Evolutionary conservation across 2,113 vertebrate species (phyloP).

Genomic region (Nesogale talazaci): DNA sequence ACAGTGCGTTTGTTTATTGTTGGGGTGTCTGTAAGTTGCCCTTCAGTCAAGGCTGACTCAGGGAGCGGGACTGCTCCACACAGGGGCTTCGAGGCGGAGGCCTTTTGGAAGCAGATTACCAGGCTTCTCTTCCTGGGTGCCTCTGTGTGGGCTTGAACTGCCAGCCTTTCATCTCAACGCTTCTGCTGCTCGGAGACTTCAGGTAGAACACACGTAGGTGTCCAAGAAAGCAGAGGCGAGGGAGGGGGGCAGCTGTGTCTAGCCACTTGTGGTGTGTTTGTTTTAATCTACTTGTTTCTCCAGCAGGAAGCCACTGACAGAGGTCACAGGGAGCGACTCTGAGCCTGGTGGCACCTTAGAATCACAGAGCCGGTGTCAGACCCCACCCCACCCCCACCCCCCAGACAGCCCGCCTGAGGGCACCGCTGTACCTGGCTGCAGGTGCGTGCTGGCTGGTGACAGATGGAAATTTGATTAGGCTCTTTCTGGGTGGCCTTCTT

Average conservation of each 20-base stretch:
- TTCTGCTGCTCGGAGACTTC: neutral
- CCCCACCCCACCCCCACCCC: neutral
- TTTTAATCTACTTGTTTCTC: neutral
- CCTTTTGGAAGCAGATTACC: neutral
- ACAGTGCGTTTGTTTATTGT: neutral
- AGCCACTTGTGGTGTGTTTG: neutral
- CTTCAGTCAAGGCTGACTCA: neutral
- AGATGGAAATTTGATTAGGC: conserved; percentile 17
- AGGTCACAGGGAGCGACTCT: neutral
- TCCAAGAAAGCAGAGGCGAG: neutral
- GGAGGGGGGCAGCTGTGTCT: neutral
- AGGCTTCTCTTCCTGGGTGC: neutral
- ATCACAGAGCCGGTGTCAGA: neutral
- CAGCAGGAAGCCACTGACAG: neutral
- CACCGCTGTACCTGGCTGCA: conserved; percentile 2
- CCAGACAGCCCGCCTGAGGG: neutral
- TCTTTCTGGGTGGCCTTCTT: conserved; percentile 60
- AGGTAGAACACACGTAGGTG: neutral
- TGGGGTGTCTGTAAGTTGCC: neutral
- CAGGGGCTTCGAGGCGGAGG: neutral
- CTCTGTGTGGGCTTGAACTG: neutral
- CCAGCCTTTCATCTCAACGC: neutral
- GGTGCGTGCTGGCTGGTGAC: neutral
- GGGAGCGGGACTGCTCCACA: neutral
- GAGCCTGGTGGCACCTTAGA: neutral